phyloP scores from a whole-genome alignment of 2,888 invertebrate species.

The Pristionchus arcanus region DNA sequence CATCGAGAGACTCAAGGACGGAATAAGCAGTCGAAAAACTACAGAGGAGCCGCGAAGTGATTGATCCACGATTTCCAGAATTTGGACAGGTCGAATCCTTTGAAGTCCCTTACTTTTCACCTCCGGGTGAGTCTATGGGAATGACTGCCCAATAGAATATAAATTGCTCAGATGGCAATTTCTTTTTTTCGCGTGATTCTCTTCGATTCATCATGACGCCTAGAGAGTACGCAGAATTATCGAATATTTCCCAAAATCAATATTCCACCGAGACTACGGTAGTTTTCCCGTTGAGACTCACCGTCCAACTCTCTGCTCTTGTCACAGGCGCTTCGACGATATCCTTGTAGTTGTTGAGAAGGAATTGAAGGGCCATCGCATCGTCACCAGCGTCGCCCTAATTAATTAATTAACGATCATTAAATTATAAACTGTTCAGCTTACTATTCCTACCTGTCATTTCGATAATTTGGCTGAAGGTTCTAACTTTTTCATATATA shows the following conservation, averaged over 20 bases:
- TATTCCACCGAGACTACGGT: background rate
- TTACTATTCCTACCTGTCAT: no score
- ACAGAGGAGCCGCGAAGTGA: background rate
- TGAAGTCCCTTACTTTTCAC: background rate
- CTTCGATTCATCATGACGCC: no score
- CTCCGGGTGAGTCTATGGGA: background rate
- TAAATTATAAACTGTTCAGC: no score
- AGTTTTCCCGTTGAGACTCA: slow-evolving; percentile 58
- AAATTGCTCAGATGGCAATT: no score
- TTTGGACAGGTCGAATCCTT: background rate
- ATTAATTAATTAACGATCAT: background rate
- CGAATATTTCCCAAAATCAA: background rate
- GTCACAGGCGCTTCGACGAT: slow-evolving; percentile 69
- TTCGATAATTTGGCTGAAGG: no score
- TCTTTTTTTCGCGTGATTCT: no score
- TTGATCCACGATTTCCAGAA: background rate
- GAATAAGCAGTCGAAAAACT: background rate
- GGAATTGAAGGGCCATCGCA: slow-evolving; percentile 70
- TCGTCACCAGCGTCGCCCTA: slow-evolving; percentile 64
- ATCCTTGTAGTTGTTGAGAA: slow-evolving; percentile 74
- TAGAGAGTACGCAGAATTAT: no score
- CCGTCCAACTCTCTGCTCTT: slow-evolving; percentile 70
- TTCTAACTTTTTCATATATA: no score
- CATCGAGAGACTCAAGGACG: background rate
- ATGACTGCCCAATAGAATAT: no score